These are phyloP conservation scores for Phoxinus dragarum DNA, from an alignment of 2,797 vertebrate species.

Conservation along the genomic window DNA sequence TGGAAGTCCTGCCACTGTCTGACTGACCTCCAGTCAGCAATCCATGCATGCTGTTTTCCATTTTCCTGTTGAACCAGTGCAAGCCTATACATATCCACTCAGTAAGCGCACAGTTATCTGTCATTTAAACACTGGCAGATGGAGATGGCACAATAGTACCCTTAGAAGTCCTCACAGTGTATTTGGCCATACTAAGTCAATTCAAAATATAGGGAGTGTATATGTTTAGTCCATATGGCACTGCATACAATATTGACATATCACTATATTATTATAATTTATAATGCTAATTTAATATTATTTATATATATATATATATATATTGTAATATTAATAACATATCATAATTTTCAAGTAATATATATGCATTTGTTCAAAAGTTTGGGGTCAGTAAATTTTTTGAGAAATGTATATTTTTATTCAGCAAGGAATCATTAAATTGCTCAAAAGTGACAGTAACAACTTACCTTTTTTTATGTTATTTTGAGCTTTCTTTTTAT, in stretches of 20 bases:
- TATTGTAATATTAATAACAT: neutral
- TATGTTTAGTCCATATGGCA: neutral
- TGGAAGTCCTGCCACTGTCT: conserved; percentile 15
- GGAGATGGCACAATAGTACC: neutral
- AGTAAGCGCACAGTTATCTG: neutral
- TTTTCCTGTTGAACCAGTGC: conserved; percentile 62
- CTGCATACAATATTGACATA: neutral
- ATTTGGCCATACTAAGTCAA: neutral
- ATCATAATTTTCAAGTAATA: neutral
- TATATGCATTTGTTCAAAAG: neutral
- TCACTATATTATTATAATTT: neutral
- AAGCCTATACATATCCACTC: conserved; percentile 58
- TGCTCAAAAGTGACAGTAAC: neutral
- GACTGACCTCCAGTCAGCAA: conserved; percentile 37
- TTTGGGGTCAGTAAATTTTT: neutral
- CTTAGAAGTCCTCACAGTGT: neutral
- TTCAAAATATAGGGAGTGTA: neutral
- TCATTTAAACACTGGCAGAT: conserved; percentile 14
- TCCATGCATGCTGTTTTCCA: conserved; percentile 67
- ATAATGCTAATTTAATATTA: neutral
- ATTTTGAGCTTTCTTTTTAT: neutral
- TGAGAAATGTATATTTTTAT: neutral
- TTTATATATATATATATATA: neutral
- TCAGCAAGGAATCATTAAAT: neutral
- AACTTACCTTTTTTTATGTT: too few relatives aligned